These are phyloP conservation scores for Sebastes taczanowskii DNA, from an alignment of 2,797 vertebrate species.

Conservation along the genomic window DNA sequence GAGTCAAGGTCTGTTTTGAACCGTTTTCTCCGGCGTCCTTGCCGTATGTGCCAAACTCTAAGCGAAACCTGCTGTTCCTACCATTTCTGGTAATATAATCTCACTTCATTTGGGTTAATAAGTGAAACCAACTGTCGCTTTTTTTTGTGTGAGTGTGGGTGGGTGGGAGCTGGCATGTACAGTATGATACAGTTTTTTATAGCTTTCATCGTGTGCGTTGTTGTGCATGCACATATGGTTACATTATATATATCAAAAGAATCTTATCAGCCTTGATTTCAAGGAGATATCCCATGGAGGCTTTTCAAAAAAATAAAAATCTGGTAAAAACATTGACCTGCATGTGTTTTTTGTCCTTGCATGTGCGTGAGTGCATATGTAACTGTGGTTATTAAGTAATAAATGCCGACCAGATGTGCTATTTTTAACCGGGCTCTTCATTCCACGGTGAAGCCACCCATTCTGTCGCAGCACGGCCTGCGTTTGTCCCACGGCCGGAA, in stretches of 20 bases:
- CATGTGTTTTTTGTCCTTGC: conserved; percentile 23
- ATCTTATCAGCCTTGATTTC: conserved; percentile 2
- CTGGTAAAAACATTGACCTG: conserved; percentile 18
- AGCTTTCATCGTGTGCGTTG: neutral
- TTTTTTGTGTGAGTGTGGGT: conserved; percentile 29
- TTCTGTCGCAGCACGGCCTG: conserved; percentile 16
- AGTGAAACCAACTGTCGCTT: conserved; percentile 73
- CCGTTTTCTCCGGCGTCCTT: conserved; percentile 44
- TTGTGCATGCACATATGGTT: neutral
- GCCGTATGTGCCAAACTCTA: conserved; percentile 66
- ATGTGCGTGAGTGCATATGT: conserved; percentile 41
- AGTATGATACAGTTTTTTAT: neutral
- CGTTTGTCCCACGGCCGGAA: conserved; percentile 52
- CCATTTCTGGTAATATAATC: conserved; percentile 78
- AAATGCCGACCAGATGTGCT: conserved; percentile 62
- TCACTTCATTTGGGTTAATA: conserved; percentile 77
- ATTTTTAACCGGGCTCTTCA: conserved; percentile 55
- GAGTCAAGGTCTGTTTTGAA: conserved; percentile 65
- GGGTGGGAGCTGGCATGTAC: conserved; percentile 31
- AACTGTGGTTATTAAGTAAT: conserved; percentile 60
- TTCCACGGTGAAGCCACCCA: conserved; percentile 23
- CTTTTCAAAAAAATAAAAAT: neutral
- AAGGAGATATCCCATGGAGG: neutral
- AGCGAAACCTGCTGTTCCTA: conserved; percentile 77
- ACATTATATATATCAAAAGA: neutral